phyloP scores from a whole-genome alignment of 2,113 vertebrate genomes.

The Aldabrachelys gigantea region DNA sequence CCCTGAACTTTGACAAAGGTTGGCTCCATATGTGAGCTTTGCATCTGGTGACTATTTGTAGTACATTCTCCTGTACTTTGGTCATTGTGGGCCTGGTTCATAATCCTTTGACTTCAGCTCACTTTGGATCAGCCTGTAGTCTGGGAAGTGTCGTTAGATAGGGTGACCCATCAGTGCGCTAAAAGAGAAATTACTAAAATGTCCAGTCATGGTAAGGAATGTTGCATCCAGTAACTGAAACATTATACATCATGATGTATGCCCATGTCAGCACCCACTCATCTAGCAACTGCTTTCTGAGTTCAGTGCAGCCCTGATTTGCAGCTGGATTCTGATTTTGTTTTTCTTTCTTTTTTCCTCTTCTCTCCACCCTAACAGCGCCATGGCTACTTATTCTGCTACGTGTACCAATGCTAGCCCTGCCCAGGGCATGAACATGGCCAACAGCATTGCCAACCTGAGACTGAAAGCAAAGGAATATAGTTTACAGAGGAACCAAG shows the following conservation, averaged over 20 bases:
- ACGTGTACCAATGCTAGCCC: slow-evolving; percentile 94
- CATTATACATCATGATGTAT: background rate
- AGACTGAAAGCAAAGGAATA: slow-evolving; percentile 99
- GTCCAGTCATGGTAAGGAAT: background rate
- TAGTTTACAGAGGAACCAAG: slow-evolving; percentile 97
- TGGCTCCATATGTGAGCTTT: background rate
- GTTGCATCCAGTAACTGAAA: background rate
- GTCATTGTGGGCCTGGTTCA: background rate
- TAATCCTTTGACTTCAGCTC: background rate
- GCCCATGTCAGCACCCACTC: background rate
- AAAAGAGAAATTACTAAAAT: background rate
- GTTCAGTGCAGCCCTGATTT: background rate
- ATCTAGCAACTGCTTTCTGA: background rate
- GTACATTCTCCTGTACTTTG: background rate
- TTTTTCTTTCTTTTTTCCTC: slow-evolving; percentile 71
- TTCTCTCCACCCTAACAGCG: slow-evolving; percentile 78
- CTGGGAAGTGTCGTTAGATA: background rate
- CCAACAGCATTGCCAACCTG: slow-evolving; percentile 99
- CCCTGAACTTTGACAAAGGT: rapidly evolving
- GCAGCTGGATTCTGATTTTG: background rate
- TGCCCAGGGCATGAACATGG: slow-evolving; percentile 98
- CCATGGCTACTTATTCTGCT: slow-evolving; percentile 95
- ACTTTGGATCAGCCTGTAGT: background rate
- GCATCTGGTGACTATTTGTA: background rate
- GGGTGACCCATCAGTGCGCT: background rate